Conservation (phyloP, 2,797 vertebrate species). For the Darevskia mixta region DNA sequence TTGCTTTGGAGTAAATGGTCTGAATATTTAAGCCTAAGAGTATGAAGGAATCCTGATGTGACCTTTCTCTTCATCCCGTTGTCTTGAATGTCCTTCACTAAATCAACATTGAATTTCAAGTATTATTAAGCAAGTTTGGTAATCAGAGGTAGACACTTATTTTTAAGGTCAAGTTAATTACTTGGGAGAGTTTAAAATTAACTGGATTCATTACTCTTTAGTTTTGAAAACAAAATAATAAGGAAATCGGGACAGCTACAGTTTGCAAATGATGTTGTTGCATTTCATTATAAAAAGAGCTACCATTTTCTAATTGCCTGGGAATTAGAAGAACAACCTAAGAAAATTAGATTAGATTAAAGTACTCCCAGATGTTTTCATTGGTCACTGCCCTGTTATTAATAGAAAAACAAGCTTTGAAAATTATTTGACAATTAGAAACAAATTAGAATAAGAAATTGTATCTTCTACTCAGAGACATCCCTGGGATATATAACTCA, state of each 20-base stretch:
- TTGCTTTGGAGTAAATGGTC: not conserved
- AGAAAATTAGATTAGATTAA: slow-evolving; percentile 59
- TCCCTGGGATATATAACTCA: slow-evolving; percentile 19
- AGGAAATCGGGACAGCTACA: slow-evolving; percentile 35
- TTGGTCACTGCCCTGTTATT: slow-evolving; percentile 41
- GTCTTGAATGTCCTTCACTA: slow-evolving; percentile 35
- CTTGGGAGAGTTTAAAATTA: slow-evolving; percentile 54
- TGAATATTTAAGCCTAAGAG: not conserved
- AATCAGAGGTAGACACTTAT: slow-evolving; percentile 49
- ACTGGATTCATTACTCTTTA: slow-evolving; percentile 51
- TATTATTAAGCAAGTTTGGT: slow-evolving; percentile 38
- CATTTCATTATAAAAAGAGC: slow-evolving; percentile 44
- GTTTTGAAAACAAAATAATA: slow-evolving; percentile 49
- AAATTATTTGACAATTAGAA: slow-evolving; percentile 53
- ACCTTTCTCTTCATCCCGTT: slow-evolving; percentile 11
- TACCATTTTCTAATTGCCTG: slow-evolving; percentile 59
- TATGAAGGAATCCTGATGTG: slow-evolving; percentile 18
- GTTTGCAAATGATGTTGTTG: slow-evolving; percentile 49
- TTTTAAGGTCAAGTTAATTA: slow-evolving; percentile 65
- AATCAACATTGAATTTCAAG: slow-evolving; percentile 53
- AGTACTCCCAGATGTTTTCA: slow-evolving; percentile 58
- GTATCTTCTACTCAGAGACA: not conserved
- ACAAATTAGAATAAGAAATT: slow-evolving; percentile 53
- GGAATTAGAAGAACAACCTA: slow-evolving; percentile 62
- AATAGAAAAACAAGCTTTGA: slow-evolving; percentile 48